Base-by-base conservation (phyloP, 1,140 invertebrate species). In the Arion vulgaris region DNA sequence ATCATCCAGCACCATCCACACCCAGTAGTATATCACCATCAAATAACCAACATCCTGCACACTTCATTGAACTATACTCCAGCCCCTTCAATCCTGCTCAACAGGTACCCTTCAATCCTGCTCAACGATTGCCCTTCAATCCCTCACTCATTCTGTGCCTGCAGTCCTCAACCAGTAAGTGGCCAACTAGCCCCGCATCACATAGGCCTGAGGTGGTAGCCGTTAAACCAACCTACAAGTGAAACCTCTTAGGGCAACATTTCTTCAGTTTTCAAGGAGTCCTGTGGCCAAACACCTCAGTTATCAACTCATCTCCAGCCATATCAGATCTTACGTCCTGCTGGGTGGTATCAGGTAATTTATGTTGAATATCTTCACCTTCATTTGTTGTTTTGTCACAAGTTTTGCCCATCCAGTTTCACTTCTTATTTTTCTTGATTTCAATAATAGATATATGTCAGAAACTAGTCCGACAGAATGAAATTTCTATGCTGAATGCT, bases 51-150 rank as follows among this genome's bases (percentile, higher is more conserved):
- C 76, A 62, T n/a, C 53, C 76, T n/a, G 32, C 53, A 78, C 76
- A 34, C 38, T 36, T 78, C 76, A 49, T 38, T 78, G n/a, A 78
- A 78, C 57, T 68, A 78, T 66, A n/a, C 2, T 34, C 41, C n/a
- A n/a, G 32, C 1, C 38, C 38, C 41, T 75, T 53, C 34, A 45
- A 26, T 15, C 39, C 73, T 34, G 45, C 7, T 53, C 73, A 45
- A 23, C 39, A 38, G 1, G 11, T 66, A 66, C 38, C 38, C 41
- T 75, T 53, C 34, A 45, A 26, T 15, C 39, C 73, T 34, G n/a
- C n/a, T n/a, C n/a, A n/a, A n/a, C n/a, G n/a, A n/a, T n/a, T n/a
- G n/a, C n/a, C n/a, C n/a, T n/a, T n/a, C n/a, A n/a, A n/a, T n/a
- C n/a, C n/a, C n/a, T n/a, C n/a, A n/a, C n/a, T n/a, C n/a, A n/a